A percentile compares a stretch with the other conserved stretches of the same genome.
Evolutionary conservation across 2,888 invertebrate species (phyloP).

Genomic region (Chymomyza fuscimana): DNA sequence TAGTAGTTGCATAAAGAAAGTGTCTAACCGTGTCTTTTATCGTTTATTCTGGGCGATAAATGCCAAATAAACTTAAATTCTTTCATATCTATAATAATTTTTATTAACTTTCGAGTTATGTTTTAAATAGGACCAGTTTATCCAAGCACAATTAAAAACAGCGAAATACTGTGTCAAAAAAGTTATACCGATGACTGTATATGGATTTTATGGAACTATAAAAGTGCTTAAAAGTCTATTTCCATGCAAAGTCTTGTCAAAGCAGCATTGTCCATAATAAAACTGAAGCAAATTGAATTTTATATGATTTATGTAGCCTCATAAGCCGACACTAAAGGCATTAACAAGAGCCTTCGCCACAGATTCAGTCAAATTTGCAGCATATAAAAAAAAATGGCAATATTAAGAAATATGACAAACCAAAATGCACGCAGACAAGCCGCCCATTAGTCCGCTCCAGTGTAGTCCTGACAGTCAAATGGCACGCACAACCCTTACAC

Average conservation of each 20-base stretch:
- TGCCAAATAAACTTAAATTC: no score
- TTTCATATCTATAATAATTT: no score
- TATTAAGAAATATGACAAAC: constrained; percentile 18
- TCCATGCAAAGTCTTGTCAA: not conserved
- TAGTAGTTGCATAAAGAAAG: no score
- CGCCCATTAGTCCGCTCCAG: not conserved
- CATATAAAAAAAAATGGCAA: constrained; percentile 42
- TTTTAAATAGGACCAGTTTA: no score
- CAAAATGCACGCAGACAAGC: constrained; percentile 9
- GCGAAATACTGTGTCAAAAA: no score
- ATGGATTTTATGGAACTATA: not conserved
- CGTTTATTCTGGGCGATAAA: no score
- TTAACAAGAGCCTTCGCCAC: not conserved
- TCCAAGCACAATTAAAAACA: no score
- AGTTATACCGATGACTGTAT: not conserved
- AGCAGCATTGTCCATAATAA: not conserved
- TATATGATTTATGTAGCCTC: not conserved
- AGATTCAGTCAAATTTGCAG: constrained; percentile 43
- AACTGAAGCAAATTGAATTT: not conserved
- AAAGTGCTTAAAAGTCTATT: not conserved
- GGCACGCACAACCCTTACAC: constrained; percentile 4
- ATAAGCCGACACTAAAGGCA: constrained; percentile 2
- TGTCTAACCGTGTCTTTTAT: no score
- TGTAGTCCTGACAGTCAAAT: constrained; percentile 5
- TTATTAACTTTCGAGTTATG: no score